Conservation (phyloP, 1,140 invertebrate species). For the Medauroidea extradentata region DNA sequence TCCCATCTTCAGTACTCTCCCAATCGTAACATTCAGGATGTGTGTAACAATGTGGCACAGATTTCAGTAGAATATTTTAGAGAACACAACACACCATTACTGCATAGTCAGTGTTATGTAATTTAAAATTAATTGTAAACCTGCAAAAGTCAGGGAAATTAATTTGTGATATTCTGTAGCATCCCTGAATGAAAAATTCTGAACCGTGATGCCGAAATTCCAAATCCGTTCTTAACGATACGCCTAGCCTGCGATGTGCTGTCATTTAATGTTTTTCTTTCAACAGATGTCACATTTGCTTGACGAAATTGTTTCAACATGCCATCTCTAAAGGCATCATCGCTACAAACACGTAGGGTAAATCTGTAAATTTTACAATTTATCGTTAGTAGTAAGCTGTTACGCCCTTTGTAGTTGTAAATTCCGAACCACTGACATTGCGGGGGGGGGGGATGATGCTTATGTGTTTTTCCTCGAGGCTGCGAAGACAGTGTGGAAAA, state of each 20-base stretch:
- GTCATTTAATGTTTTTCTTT: conserved; percentile 45
- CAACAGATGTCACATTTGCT: not conserved
- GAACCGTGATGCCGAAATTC: conserved; percentile 36
- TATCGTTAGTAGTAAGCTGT: conserved; percentile 39
- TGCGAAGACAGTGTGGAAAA: conserved; percentile 33
- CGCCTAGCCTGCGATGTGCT: conserved; percentile 35
- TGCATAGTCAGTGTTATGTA: conserved; percentile 13
- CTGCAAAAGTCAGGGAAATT: too few relatives aligned
- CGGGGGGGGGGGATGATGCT: conserved; percentile 35
- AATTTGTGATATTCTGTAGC: too few relatives aligned
- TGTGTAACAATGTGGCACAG: conserved; percentile 16
- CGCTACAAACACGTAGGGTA: conserved; percentile 37
- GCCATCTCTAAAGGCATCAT: conserved; percentile 34
- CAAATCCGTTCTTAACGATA: conserved; percentile 44
- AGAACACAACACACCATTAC: conserved; percentile 20
- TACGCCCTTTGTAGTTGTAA: conserved; percentile 43
- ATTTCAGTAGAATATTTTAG: conserved; percentile 6
- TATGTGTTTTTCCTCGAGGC: conserved; percentile 35
- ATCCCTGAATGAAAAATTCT: conserved; percentile 13
- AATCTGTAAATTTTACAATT: conserved; percentile 39
- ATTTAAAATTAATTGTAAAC: conserved; percentile 20
- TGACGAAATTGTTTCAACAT: conserved; percentile 36
- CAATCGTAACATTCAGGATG: conserved; percentile 26
- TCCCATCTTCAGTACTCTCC: conserved; percentile 25
- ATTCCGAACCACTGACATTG: conserved; percentile 32